phyloP scores from a whole-genome alignment of 1,140 invertebrate genomes.

The Heliconius eleuchia region DNA sequence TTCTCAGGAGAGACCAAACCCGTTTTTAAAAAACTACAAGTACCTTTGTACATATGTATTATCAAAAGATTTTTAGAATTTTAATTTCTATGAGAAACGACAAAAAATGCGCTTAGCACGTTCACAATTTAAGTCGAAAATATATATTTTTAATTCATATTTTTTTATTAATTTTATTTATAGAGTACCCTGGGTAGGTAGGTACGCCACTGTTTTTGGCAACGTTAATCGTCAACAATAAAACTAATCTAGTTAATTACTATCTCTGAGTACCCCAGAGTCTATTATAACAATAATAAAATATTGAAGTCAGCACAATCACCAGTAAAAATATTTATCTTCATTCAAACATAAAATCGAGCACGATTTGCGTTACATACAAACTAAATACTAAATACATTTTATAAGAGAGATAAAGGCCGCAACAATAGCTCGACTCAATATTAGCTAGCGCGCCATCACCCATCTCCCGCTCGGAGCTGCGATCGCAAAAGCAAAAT shows the following conservation, averaged over 20 bases:
- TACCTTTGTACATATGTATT: too few relatives aligned
- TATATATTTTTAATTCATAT: too few relatives aligned
- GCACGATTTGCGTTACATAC: constrained; percentile 21
- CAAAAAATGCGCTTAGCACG: too few relatives aligned
- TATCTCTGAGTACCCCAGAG: not conserved
- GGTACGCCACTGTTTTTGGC: too few relatives aligned
- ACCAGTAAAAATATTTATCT: constrained; percentile 12
- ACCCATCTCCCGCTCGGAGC: constrained; percentile 43
- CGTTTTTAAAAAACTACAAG: too few relatives aligned
- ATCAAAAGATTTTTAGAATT: too few relatives aligned
- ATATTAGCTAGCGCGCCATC: constrained; percentile 46
- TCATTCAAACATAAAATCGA: not conserved
- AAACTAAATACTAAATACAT: constrained; percentile 21
- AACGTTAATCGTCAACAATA: not conserved
- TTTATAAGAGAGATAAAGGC: constrained; percentile 19
- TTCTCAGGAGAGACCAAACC: too few relatives aligned
- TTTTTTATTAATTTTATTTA: too few relatives aligned
- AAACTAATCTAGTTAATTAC: not conserved
- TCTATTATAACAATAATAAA: not conserved
- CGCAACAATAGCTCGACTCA: constrained; percentile 42
- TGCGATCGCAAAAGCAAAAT: constrained; percentile 63
- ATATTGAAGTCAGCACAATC: not conserved
- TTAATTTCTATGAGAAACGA: too few relatives aligned
- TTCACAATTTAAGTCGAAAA: too few relatives aligned
- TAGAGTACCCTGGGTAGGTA: too few relatives aligned